Evolutionary conservation across 2,888 invertebrate genomes (phyloP), one percentile per base, ranked within the genome.

Genomic region (Pasiphila rectangulata): DNA sequence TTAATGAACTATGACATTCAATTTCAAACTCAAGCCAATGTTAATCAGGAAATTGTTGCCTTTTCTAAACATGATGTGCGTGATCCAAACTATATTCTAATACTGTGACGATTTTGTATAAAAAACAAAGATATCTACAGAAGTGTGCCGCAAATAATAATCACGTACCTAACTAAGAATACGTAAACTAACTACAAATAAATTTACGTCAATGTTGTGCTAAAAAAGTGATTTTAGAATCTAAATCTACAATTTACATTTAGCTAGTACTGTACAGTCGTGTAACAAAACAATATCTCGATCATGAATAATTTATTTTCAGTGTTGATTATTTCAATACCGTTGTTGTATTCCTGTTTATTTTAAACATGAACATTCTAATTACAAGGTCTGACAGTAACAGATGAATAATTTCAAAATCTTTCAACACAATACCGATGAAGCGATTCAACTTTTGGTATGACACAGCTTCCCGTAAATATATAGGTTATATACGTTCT

Each of bases 271-370:
- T 36, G 25, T 24, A 30, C 12, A 35, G 53, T 54, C 61, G 56
- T 61, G 57, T 61, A 59, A 61, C 48, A 55, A 56, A 59, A 53
- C 54, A 48, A 46, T 36, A 21, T 45, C 36, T 46, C 36, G 6
- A 37, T 50, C 43, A 52, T 40, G 36, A 49, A 51, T 34, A 51
- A 50, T 41, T 53, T 40, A 27, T 44, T 40, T 48, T 47, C 21
- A 51, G 36, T 23, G 32, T 25, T 25, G 13, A 34, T 25, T 36
- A 32, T 47, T 52, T 36, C 46, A 51, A 52, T 44, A 46, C 39
- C 32, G 15, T 38, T 51, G 44, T 49, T 58, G 37, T 43, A 39
- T 39, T 47, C 36, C 35, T 40, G 35, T 48, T 38, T 45, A 36
- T 37, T 50, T 48, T 27, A 46, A 44, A 49, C n/a, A n/a, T n/a